Conservation (phyloP, 1,140 invertebrate species). For the Paracyclopina nana region DNA sequence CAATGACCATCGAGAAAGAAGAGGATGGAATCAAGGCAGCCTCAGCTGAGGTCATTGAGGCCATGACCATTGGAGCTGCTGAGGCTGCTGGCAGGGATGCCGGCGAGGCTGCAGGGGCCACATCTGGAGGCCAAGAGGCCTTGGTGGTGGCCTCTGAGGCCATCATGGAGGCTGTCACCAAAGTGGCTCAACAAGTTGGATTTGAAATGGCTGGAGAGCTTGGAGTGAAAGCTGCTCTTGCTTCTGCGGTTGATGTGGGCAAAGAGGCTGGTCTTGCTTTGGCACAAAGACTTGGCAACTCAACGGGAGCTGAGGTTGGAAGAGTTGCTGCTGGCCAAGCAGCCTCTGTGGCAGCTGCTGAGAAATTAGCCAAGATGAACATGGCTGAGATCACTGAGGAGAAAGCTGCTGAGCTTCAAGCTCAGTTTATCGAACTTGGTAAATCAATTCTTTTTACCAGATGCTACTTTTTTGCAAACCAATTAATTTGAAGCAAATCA, state of each 20-base stretch:
- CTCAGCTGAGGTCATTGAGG: slow-evolving; percentile 16
- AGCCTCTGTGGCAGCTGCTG: slow-evolving; percentile 14
- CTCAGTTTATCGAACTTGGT: slow-evolving; percentile 13
- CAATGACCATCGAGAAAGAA: slow-evolving; percentile 14
- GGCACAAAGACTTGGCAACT: background rate
- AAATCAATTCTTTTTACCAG: too few species aligned
- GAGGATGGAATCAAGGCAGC: slow-evolving; percentile 16
- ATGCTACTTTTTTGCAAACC: too few species aligned
- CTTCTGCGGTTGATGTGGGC: slow-evolving; percentile 7
- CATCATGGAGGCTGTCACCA: slow-evolving; percentile 1
- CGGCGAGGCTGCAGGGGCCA: slow-evolving; percentile 10
- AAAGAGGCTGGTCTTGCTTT: background rate
- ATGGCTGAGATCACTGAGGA: slow-evolving; percentile 12
- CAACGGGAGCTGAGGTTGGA: slow-evolving; percentile 12
- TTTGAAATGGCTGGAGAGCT: slow-evolving; percentile 14
- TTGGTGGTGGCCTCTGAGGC: background rate
- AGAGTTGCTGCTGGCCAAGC: slow-evolving; percentile 11
- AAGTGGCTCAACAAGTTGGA: slow-evolving; percentile 7
- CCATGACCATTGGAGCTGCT: slow-evolving; percentile 13
- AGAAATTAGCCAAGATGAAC: slow-evolving; percentile 16
- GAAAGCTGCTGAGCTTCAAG: slow-evolving; percentile 7
- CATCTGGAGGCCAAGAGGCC: background rate
- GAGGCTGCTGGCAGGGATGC: slow-evolving; percentile 8
- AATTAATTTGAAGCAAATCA: too few species aligned
- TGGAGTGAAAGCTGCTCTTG: slow-evolving; percentile 11